These are phyloP conservation scores for Acronicta psi DNA, from an alignment of 2,888 invertebrate genomes.

Conservation along the genomic window DNA sequence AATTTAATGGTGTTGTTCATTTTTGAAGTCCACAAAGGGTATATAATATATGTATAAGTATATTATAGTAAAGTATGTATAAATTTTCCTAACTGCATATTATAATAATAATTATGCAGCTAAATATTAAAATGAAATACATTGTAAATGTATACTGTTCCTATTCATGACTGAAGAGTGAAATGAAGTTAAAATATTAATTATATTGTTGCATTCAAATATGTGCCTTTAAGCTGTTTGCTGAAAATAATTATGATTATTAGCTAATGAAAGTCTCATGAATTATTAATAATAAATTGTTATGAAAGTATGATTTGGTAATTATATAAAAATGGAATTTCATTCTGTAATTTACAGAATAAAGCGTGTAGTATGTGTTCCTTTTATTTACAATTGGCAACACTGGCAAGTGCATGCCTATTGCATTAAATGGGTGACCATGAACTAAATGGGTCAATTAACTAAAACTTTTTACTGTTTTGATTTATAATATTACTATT, in stretches of 20 bases:
- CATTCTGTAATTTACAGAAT: neutral
- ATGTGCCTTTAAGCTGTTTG: slow-evolving; percentile 37
- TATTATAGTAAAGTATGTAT: neutral
- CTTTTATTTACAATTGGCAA: neutral
- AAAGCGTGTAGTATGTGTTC: too few relatives aligned
- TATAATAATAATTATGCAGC: slow-evolving; percentile 6
- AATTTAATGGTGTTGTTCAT: too few relatives aligned
- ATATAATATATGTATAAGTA: too few relatives aligned
- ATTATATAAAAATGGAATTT: neutral
- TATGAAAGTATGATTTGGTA: neutral
- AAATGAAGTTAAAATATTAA: slow-evolving; percentile 18
- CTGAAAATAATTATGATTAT: slow-evolving; percentile 15
- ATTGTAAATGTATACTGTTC: slow-evolving; percentile 26
- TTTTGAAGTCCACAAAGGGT: neutral
- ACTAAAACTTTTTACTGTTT: too few relatives aligned
- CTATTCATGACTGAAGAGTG: slow-evolving; percentile 43
- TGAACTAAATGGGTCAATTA: too few relatives aligned
- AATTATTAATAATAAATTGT: slow-evolving; percentile 1
- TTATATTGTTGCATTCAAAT: slow-evolving; percentile 1
- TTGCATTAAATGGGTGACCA: too few relatives aligned
- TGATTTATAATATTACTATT: too few relatives aligned
- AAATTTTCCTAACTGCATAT: neutral
- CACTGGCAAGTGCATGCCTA: neutral
- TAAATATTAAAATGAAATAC: slow-evolving; percentile 25
- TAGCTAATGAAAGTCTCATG: neutral